Percentiles rank a stretch among this genome's conserved stretches.
phyloP scores from a whole-genome alignment of 1,140 invertebrate species.

The Drosophila arizonae region DNA sequence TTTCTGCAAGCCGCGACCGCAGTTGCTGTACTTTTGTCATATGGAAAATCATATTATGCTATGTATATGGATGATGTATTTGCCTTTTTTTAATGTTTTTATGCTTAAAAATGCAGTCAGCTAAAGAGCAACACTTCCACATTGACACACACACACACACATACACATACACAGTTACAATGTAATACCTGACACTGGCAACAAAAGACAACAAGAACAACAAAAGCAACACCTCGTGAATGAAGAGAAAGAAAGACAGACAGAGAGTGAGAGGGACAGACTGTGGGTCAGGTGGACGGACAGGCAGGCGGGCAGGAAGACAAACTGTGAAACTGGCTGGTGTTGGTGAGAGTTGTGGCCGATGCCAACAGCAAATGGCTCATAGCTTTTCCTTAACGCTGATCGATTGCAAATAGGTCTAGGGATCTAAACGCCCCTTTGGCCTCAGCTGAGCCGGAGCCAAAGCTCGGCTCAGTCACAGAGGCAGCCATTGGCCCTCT shows the following conservation, averaged over 20 bases:
- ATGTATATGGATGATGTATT: slow-evolving; percentile 80
- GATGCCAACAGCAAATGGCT: slow-evolving; percentile 59
- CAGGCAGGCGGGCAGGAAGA: not conserved
- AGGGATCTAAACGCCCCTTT: slow-evolving; percentile 64
- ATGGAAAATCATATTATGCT: slow-evolving; percentile 73
- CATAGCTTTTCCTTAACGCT: slow-evolving; percentile 70
- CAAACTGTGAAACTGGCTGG: slow-evolving; percentile 20
- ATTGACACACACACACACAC: slow-evolving; percentile 17
- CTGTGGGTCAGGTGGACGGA: not conserved
- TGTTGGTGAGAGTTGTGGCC: slow-evolving; percentile 60
- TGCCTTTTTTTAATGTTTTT: slow-evolving; percentile 69
- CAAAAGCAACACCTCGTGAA: slow-evolving; percentile 40
- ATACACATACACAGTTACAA: slow-evolving; percentile 53
- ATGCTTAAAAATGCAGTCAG: slow-evolving; percentile 72
- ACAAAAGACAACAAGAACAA: slow-evolving; percentile 39
- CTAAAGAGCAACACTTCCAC: slow-evolving; percentile 57
- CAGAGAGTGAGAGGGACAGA: not conserved
- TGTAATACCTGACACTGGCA: slow-evolving; percentile 50
- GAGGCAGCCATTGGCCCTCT: slow-evolving; percentile 9
- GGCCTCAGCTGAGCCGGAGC: slow-evolving; percentile 14
- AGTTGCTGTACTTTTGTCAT: slow-evolving; percentile 69
- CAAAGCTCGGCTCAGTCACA: not conserved
- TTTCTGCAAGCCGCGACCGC: slow-evolving; percentile 20
- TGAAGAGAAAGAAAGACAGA: slow-evolving; percentile 29
- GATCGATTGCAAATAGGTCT: slow-evolving; percentile 80